Percentiles rank a stretch among this genome's conserved stretches.
phyloP scores from a whole-genome alignment of 2,888 invertebrate genomes.

The Terebella lapidaria region DNA sequence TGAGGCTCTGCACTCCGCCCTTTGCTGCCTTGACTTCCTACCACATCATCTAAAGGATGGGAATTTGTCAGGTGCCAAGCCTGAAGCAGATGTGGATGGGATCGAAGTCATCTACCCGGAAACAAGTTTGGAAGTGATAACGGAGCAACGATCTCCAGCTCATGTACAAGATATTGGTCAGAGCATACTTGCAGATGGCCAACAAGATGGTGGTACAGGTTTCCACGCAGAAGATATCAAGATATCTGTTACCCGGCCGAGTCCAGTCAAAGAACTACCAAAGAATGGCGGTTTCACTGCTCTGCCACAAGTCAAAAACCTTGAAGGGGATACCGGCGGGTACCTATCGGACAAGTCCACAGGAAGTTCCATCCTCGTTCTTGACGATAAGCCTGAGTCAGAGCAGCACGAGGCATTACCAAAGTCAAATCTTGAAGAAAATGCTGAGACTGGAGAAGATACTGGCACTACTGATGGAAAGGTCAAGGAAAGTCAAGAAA shows the following conservation, averaged over 20 bases:
- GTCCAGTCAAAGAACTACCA: constrained; percentile 21
- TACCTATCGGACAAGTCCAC: neutral
- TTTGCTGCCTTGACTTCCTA: constrained; percentile 13
- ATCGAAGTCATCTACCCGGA: too few relatives aligned
- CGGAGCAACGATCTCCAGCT: too few relatives aligned
- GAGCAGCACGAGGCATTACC: too few relatives aligned
- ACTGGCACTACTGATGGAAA: neutral
- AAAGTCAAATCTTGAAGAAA: too few relatives aligned
- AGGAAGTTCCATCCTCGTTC: neutral
- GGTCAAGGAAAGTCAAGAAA: neutral
- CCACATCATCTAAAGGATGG: neutral
- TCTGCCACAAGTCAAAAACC: neutral
- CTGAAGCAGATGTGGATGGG: neutral
- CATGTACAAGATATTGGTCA: neutral
- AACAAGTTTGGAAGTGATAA: neutral
- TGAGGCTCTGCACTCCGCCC: constrained; percentile 31
- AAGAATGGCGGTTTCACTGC: neutral
- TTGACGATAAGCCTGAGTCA: neutral
- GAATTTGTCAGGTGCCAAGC: neutral
- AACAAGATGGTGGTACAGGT: neutral
- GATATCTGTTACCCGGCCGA: constrained; percentile 25
- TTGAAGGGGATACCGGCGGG: neutral
- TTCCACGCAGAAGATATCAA: constrained; percentile 17
- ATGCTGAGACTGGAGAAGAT: too few relatives aligned
- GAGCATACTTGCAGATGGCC: neutral